These are phyloP conservation scores for Musca domestica DNA, from an alignment of 1,140 invertebrate genomes.

Conservation along the genomic window DNA sequence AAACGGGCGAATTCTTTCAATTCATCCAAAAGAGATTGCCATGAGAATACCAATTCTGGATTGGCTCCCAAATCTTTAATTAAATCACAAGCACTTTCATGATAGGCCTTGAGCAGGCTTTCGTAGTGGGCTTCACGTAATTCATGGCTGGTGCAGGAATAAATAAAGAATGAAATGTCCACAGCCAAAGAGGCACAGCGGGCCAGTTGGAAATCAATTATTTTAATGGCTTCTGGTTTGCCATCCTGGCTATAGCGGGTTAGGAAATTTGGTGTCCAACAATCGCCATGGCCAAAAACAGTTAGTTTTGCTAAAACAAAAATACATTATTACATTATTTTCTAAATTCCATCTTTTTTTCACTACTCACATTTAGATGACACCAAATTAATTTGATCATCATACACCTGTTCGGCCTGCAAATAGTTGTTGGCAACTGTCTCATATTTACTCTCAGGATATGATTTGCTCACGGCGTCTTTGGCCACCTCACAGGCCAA, in stretches of 20 bases:
- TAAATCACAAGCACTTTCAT: constrained; percentile 57
- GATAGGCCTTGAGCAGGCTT: constrained; percentile 59
- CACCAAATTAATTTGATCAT: constrained; percentile 46
- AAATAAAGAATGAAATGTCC: constrained; percentile 65
- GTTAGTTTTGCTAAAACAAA: constrained; percentile 42
- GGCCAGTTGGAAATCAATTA: constrained; percentile 71
- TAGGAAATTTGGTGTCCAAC: constrained; percentile 73
- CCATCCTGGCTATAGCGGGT: constrained; percentile 55
- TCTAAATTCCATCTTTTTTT: neutral
- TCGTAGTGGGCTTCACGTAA: constrained; percentile 61
- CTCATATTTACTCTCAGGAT: constrained; percentile 60
- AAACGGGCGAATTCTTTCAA: constrained; percentile 63
- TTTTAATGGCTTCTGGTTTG: constrained; percentile 56
- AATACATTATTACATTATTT: neutral
- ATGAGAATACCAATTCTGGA: constrained; percentile 60
- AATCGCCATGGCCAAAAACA: constrained; percentile 69
- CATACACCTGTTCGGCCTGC: constrained; percentile 54
- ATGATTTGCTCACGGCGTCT: constrained; percentile 65
- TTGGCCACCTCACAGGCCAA: constrained; percentile 58
- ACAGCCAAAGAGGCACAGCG: constrained; percentile 60
- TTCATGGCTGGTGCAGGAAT: constrained; percentile 61
- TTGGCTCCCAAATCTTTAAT: constrained; percentile 62
- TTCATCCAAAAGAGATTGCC: constrained; percentile 57
- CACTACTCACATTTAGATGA: constrained; percentile 33
- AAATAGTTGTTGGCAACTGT: constrained; percentile 59